Evolutionary conservation across 2,797 vertebrate genomes (phyloP).

Genomic region (Alectoris magna): DNA sequence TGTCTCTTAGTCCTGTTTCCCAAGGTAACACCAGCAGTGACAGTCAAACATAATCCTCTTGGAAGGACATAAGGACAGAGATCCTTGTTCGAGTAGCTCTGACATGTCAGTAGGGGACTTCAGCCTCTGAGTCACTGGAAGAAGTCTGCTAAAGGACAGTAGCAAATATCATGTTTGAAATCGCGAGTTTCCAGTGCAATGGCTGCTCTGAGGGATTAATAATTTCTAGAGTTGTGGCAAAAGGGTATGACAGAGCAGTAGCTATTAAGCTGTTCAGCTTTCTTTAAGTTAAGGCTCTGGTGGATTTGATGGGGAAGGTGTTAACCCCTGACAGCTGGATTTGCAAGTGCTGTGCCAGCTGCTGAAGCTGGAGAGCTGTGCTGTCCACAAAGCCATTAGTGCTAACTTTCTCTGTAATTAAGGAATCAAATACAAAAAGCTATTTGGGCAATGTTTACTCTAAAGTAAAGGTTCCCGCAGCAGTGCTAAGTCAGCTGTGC

Average conservation of each 20-base stretch:
- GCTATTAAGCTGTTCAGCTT: not conserved
- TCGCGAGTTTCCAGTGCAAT: not conserved
- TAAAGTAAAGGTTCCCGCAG: conserved; percentile 52
- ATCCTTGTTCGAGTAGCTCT: not conserved
- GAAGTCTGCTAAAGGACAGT: not conserved
- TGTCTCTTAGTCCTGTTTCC: not conserved
- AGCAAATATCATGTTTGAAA: not conserved
- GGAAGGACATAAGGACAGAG: not conserved
- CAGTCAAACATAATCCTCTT: not conserved
- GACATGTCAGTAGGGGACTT: not conserved
- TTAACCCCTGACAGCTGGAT: not conserved
- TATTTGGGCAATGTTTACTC: conserved; percentile 35
- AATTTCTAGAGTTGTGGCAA: not conserved
- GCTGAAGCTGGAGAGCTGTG: not conserved
- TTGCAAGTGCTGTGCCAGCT: not conserved
- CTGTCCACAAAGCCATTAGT: not conserved
- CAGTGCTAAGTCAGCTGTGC: conserved; percentile 14
- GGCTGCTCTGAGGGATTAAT: not conserved
- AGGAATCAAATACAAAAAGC: conserved; percentile 31
- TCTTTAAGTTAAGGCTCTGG: not conserved
- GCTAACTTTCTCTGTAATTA: conserved; percentile 28
- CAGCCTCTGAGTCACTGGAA: not conserved
- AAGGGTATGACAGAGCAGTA: not conserved
- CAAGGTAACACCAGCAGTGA: not conserved
- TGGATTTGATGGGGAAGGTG: not conserved